Conservation (phyloP, 2,113 vertebrate species). For the Colaptes auratus region DNA sequence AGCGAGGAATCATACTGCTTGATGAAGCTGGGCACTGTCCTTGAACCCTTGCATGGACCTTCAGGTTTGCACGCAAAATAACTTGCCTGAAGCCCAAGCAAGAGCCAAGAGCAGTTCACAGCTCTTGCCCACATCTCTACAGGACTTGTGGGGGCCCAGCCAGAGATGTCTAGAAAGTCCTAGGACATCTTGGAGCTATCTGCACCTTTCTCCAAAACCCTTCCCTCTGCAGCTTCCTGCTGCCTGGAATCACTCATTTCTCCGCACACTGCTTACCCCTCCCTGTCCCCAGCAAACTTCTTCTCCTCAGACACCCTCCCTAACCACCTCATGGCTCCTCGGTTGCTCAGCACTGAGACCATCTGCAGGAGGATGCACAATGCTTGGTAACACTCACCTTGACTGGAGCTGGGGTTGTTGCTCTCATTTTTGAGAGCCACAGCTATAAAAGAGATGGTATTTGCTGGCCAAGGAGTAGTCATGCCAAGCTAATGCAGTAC, state of each 20-base stretch:
- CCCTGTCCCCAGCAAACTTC: background rate
- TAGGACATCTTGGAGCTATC: background rate
- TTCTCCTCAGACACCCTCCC: background rate
- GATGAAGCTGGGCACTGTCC: background rate
- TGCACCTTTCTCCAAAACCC: background rate
- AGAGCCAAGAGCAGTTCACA: background rate
- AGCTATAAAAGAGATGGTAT: slow-evolving; percentile 14
- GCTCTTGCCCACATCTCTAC: background rate
- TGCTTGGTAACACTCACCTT: background rate
- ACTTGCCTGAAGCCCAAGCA: background rate
- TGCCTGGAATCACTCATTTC: background rate
- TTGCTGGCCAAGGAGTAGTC: slow-evolving; percentile 21
- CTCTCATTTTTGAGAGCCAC: slow-evolving; percentile 7
- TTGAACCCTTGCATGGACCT: background rate
- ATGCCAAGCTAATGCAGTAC: background rate
- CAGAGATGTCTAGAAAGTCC: background rate
- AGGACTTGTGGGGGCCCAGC: background rate
- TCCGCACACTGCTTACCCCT: background rate
- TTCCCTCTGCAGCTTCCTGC: background rate
- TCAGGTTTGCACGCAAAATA: background rate
- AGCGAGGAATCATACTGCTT: background rate
- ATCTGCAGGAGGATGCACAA: background rate
- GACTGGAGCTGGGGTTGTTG: background rate
- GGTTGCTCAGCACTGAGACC: rapidly evolving
- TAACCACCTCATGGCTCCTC: background rate